A percentile compares a stretch with the other conserved stretches of the same genome.
These are phyloP conservation scores for Apocrypta bakeri DNA, from an alignment of 1,140 invertebrate species.

Conservation along the genomic window DNA sequence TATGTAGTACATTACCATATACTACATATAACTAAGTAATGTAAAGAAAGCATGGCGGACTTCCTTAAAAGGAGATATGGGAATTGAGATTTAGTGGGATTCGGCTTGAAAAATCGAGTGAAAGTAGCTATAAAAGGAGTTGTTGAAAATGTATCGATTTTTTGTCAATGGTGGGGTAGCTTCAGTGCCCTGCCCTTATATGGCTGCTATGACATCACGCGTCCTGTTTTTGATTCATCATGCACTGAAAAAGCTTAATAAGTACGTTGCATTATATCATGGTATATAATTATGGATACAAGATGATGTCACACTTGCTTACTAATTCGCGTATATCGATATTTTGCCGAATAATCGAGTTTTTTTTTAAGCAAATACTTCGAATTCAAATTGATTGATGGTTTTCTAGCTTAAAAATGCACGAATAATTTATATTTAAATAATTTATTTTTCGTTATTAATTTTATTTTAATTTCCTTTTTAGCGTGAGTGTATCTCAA, in stretches of 20 bases:
- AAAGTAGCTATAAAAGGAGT: slow-evolving; percentile 37
- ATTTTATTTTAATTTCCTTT: slow-evolving; percentile 56
- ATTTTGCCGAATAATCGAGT: background rate
- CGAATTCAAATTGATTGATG: background rate
- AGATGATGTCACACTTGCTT: slow-evolving; percentile 10
- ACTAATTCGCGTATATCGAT: background rate
- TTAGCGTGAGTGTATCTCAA: slow-evolving; percentile 80
- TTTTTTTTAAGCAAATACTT: background rate
- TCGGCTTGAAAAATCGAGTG: slow-evolving; percentile 16
- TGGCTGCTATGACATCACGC: slow-evolving; percentile 43
- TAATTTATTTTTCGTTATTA: background rate
- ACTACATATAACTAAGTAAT: too few relatives aligned
- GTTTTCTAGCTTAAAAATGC: background rate
- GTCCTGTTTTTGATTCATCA: slow-evolving; percentile 33
- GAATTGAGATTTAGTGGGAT: background rate
- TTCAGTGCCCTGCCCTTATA: slow-evolving; percentile 15
- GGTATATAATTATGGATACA: slow-evolving; percentile 1
- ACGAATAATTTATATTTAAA: background rate
- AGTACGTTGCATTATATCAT: slow-evolving; percentile 20
- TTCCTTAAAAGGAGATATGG: background rate
- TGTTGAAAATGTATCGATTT: slow-evolving; percentile 41
- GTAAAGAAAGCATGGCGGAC: too few relatives aligned
- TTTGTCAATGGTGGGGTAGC: slow-evolving; percentile 31
- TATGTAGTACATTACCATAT: too few relatives aligned
- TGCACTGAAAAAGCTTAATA: slow-evolving; percentile 2